phyloP scores from a whole-genome alignment of 2,888 invertebrate genomes.

The Aspidiotus rigidus region DNA sequence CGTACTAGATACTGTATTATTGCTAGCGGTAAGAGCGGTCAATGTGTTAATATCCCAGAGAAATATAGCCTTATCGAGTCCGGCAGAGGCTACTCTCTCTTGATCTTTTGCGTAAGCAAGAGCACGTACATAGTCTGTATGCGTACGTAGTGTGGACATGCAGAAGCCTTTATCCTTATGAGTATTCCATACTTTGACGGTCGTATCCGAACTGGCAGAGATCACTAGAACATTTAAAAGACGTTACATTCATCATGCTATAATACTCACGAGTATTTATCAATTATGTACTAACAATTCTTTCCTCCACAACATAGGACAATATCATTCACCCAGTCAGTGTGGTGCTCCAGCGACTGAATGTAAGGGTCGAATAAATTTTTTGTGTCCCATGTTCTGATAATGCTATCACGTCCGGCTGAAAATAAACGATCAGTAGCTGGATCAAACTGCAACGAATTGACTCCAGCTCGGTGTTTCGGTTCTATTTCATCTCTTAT shows the following conservation, averaged over 20 bases:
- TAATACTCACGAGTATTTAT: background rate
- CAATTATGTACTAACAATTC: conserved; percentile 57
- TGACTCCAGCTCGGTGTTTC: conserved; percentile 89
- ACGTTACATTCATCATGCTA: background rate
- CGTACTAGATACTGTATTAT: conserved; percentile 94
- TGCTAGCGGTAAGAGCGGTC: conserved; percentile 93
- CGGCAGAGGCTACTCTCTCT: conserved; percentile 93
- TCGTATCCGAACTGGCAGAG: conserved; percentile 97
- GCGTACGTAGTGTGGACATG: conserved; percentile 95
- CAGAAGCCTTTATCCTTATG: conserved; percentile 84
- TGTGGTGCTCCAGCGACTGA: conserved; percentile 98
- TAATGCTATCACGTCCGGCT: conserved; percentile 93
- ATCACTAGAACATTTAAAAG: conserved; percentile 59
- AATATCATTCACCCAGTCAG: conserved; percentile 99
- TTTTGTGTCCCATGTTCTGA: conserved; percentile 73
- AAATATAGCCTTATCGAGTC: conserved; percentile 91
- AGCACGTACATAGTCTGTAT: conserved; percentile 97
- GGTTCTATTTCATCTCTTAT: conserved; percentile 93
- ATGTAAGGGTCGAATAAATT: conserved; percentile 65
- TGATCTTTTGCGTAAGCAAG: conserved; percentile 94
- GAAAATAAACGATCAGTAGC: conserved; percentile 81
- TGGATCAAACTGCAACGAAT: conserved; percentile 88
- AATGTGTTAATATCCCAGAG: conserved; percentile 98
- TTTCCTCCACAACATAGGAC: conserved; percentile 93
- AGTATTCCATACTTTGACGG: conserved; percentile 99